Evolutionary conservation across 2,888 invertebrate genomes (phyloP).

Genomic region (Eristalinus sepulchralis): DNA sequence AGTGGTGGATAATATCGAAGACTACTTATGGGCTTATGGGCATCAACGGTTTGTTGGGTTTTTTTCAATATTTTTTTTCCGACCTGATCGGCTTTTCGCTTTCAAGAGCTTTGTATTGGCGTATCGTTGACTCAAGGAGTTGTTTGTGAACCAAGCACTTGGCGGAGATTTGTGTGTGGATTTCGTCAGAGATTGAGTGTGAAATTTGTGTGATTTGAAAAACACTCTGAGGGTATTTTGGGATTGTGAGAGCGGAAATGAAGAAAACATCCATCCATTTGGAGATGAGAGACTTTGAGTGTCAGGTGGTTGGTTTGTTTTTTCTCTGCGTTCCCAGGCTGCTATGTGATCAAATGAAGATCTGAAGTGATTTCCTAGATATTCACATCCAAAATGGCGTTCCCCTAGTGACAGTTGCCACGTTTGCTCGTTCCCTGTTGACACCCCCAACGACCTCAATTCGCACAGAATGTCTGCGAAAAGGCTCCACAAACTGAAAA

Average conservation of each 20-base stretch:
- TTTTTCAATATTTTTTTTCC: background rate
- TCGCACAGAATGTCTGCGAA: no score
- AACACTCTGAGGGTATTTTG: background rate
- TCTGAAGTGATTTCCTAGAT: no score
- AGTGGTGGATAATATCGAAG: slow-evolving; percentile 13
- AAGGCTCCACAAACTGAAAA: no score
- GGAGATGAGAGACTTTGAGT: background rate
- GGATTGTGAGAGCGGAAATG: background rate
- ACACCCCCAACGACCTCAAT: no score
- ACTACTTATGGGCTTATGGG: slow-evolving; percentile 4
- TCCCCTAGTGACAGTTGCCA: no score
- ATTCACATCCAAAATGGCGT: no score
- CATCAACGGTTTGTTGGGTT: background rate
- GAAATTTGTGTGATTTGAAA: background rate
- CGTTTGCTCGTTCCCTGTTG: no score
- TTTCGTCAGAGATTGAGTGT: background rate
- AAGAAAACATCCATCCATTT: background rate
- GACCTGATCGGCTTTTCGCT: background rate
- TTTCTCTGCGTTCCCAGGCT: background rate
- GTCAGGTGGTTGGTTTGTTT: background rate
- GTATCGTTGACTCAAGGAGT: background rate
- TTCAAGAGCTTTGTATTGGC: background rate
- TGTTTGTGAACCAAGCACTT: background rate
- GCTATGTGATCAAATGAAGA: background rate
- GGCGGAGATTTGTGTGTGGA: background rate